Conservation (phyloP, 2,888 invertebrate genomes). For the Caenorhabditis becei region DNA sequence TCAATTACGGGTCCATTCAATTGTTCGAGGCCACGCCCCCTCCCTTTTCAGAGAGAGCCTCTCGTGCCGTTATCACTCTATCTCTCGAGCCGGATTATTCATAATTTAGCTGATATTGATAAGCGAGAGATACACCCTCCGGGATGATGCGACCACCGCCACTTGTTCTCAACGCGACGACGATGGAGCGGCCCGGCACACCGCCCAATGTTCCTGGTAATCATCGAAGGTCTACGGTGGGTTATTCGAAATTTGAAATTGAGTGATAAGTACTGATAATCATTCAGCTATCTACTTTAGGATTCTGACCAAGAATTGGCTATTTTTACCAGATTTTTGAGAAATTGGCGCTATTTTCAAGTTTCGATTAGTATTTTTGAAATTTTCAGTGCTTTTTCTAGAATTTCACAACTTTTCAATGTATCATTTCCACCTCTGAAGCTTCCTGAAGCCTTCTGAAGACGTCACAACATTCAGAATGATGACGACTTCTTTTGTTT, state of each 20-base stretch:
- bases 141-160: constrained; percentile 54
- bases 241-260: not conserved
- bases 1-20: constrained; percentile 52
- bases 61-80: constrained; percentile 17
- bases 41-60: constrained; percentile 27
- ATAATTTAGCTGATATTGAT: constrained; percentile 46
- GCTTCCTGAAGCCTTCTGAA: too few species aligned
- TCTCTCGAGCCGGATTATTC: constrained; percentile 32
- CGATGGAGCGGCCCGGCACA: constrained; percentile 49
- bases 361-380: too few species aligned
- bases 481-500: too few species aligned
- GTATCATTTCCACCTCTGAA: too few species aligned
- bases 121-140: constrained; percentile 4
- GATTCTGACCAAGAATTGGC: too few species aligned
- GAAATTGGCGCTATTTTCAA: too few species aligned
- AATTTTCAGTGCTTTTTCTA: too few species aligned
- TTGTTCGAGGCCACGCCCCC: constrained; percentile 31
- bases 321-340: too few species aligned
- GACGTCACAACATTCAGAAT: too few species aligned
- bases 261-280: too few species aligned
- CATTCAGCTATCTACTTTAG: too few species aligned
- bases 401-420: too few species aligned
- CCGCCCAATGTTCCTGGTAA: constrained; percentile 66
- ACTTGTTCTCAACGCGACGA: constrained; percentile 41
- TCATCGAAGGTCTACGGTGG: constrained; percentile 14